Conservation (phyloP, 2,888 invertebrate species). For the Habrosyne pyritoides region DNA sequence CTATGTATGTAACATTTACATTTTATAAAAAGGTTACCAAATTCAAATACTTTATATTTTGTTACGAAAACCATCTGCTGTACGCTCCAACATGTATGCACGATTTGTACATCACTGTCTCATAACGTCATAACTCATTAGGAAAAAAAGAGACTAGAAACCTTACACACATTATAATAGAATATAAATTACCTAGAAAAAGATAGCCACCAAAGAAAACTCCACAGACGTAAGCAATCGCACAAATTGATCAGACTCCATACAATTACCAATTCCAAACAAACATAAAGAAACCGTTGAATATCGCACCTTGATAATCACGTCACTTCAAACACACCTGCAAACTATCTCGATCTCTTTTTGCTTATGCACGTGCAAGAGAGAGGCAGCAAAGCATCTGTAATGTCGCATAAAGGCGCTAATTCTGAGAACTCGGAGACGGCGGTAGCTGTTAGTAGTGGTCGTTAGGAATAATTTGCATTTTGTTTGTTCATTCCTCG, state of each 20-base stretch:
- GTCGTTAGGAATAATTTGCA: conserved; percentile 24
- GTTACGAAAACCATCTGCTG: too few relatives aligned
- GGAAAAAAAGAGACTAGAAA: too few relatives aligned
- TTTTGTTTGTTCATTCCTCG: conserved; percentile 17
- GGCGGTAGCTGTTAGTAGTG: conserved; percentile 19
- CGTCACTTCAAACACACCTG: conserved; percentile 53
- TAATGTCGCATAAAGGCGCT: conserved; percentile 49
- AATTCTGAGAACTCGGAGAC: conserved; percentile 59
- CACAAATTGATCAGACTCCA: background rate
- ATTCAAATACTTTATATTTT: too few relatives aligned
- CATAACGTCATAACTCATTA: too few relatives aligned
- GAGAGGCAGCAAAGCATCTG: conserved; percentile 31
- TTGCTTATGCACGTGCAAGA: conserved; percentile 25
- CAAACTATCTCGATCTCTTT: conserved; percentile 38
- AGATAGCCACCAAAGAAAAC: background rate
- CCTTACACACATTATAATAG: background rate
- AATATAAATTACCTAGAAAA: background rate
- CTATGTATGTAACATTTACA: too few relatives aligned
- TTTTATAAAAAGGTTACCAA: too few relatives aligned
- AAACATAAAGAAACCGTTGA: conserved; percentile 52
- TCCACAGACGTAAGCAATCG: background rate
- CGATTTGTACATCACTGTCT: too few relatives aligned
- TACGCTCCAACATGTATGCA: too few relatives aligned
- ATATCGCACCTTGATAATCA: conserved; percentile 64
- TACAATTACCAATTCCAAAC: conserved; percentile 10